Conservation (phyloP, 2,113 vertebrate genomes). For the Alligator sinensis region DNA sequence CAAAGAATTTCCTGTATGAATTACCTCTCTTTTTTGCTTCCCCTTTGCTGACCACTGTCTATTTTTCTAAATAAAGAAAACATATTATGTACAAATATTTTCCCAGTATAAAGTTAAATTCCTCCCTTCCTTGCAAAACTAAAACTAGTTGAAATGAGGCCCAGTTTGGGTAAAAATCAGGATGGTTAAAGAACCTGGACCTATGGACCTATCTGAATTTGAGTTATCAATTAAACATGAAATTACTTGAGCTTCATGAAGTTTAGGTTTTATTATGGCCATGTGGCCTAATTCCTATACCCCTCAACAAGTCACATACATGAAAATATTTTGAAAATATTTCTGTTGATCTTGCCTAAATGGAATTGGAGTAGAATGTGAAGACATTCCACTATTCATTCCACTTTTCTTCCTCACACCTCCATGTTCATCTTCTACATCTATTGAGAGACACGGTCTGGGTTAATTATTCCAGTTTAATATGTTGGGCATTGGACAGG, state of each 20-base stretch:
- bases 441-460: background rate
- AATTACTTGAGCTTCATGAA: background rate
- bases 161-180: background rate
- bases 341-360: background rate
- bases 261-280: background rate
- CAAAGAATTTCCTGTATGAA: background rate
- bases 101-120: background rate
- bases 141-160: background rate
- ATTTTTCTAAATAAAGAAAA: background rate
- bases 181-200: background rate
- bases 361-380: background rate
- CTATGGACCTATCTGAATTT: background rate
- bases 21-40: background rate
- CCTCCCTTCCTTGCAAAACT: background rate
- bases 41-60: background rate
- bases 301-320: background rate
- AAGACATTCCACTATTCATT: background rate
- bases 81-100: background rate
- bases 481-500: background rate
- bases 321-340: background rate
- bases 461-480: background rate
- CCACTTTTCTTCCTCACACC: background rate
- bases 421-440: background rate
- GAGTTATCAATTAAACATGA: background rate
- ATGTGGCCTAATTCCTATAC: background rate